These are phyloP conservation scores for Choristoneura rosaceana DNA, from an alignment of 2,888 invertebrate genomes.

Conservation along the genomic window DNA sequence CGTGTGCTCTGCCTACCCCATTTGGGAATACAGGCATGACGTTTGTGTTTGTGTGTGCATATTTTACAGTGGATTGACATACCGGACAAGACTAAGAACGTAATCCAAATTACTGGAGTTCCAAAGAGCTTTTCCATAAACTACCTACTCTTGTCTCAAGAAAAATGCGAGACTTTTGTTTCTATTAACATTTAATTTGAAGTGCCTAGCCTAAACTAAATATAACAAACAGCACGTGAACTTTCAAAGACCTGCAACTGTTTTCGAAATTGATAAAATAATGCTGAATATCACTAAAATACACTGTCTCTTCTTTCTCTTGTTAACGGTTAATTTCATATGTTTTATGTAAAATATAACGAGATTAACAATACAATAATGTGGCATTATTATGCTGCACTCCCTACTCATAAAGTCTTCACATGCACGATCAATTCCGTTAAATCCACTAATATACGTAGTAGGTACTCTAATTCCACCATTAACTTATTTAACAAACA, in stretches of 20 bases:
- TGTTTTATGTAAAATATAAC: no score
- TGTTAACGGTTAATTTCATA: no score
- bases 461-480: no score
- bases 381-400: no score
- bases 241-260: neutral
- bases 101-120: neutral
- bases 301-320: neutral
- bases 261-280: neutral
- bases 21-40: no score
- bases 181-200: neutral
- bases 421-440: neutral
- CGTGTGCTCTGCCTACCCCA: no score
- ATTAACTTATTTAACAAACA: conserved; percentile 10
- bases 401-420: neutral
- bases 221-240: no score
- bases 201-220: neutral
- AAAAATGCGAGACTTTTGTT: neutral
- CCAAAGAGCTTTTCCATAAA: neutral
- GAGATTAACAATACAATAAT: neutral
- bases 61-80: neutral
- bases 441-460: neutral
- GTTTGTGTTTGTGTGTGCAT: no score
- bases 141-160: neutral
- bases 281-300: neutral
- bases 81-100: neutral